phyloP scores from a whole-genome alignment of 2,113 vertebrate species.

The Parotia lawesii region DNA sequence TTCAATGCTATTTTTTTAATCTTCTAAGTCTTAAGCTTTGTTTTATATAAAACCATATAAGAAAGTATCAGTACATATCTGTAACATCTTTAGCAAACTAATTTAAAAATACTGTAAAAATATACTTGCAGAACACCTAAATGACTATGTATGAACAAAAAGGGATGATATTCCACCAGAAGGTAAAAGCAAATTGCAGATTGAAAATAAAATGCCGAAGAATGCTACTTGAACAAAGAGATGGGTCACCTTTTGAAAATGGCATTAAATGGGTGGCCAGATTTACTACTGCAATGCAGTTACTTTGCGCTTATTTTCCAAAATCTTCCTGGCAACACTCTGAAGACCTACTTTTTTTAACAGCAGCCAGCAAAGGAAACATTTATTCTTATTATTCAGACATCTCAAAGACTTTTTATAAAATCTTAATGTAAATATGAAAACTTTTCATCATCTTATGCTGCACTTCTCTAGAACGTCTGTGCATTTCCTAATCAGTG shows the following conservation, averaged over 20 bases:
- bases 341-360: conserved; percentile 32
- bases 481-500: conserved; percentile 8
- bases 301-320: background rate
- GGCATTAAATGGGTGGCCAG: background rate
- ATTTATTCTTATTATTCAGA: conserved; percentile 26
- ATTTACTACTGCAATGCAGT: background rate
- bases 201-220: background rate
- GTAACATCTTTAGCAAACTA: background rate
- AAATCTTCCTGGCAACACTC: conserved; percentile 20
- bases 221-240: background rate
- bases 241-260: background rate
- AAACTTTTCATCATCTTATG: conserved; percentile 23
- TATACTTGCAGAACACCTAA: background rate
- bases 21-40: background rate
- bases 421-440: conserved; percentile 46
- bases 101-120: background rate
- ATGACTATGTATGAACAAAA: background rate
- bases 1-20: background rate
- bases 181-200: background rate
- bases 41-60: background rate
- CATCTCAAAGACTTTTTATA: conserved; percentile 25
- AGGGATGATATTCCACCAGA: background rate
- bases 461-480: conserved; percentile 10
- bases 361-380: conserved; percentile 7
- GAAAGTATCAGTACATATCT: background rate